Evolutionary conservation across 2,113 vertebrate genomes (phyloP).

Genomic region (Gymnocephalus cernua): DNA sequence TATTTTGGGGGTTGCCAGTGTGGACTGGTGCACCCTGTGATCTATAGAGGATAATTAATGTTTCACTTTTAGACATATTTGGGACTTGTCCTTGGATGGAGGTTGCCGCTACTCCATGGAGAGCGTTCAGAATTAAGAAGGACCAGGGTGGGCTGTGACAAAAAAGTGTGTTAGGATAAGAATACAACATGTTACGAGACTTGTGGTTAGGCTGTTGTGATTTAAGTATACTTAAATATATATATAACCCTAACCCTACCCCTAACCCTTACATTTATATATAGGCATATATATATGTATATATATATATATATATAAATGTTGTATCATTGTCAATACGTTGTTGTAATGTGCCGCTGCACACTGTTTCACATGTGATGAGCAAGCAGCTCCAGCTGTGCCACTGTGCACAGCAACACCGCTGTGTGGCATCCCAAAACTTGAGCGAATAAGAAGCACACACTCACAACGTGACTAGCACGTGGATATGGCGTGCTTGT

Average conservation of each 20-base stretch:
- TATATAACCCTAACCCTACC: too few species aligned
- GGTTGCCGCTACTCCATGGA: slow-evolving; percentile 63
- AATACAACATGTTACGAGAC: slow-evolving; percentile 4
- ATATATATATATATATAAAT: not conserved
- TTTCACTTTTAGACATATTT: slow-evolving; percentile 79
- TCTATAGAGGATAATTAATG: slow-evolving; percentile 76
- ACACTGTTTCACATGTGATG: slow-evolving; percentile 10
- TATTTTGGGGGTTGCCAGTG: slow-evolving; percentile 58
- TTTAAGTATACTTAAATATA: not conserved
- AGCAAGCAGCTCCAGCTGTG: slow-evolving; percentile 1
- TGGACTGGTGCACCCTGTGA: slow-evolving; percentile 50
- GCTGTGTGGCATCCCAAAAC: slow-evolving; percentile 25
- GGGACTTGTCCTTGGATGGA: slow-evolving; percentile 76
- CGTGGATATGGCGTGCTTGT: slow-evolving; percentile 31
- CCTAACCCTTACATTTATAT: too few species aligned
- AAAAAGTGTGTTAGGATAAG: slow-evolving; percentile 24
- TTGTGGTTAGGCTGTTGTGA: not conserved
- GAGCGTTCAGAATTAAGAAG: slow-evolving; percentile 36
- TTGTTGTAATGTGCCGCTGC: not conserved
- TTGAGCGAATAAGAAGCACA: slow-evolving; percentile 25
- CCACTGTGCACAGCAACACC: not conserved
- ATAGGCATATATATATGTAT: too few species aligned
- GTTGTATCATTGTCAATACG: not conserved
- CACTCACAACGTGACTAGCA: slow-evolving; percentile 30
- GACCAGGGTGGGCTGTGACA: not conserved